Base-by-base conservation (phyloP, 2,888 invertebrate species). In the Lampropteryx suffumata region DNA sequence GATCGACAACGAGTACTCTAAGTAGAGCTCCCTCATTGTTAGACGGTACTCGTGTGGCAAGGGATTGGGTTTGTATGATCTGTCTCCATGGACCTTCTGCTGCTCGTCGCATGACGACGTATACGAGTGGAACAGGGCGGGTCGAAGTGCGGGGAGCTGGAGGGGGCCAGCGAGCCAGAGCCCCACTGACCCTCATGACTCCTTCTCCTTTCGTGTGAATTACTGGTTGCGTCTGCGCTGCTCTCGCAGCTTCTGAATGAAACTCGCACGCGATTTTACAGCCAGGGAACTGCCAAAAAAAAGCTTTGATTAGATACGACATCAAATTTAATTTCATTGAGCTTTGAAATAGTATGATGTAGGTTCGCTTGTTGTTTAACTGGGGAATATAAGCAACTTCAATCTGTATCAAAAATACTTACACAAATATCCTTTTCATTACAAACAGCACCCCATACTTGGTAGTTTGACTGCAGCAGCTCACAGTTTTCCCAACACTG, bases 401-500 rank as follows among this genome's bases (percentile, higher is more conserved):
- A 3, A 21, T 3, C 21, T 21, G 3, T 21, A 8, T 30, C 5
- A 1, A 3, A 28, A 11, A 45, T 46, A 94, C 94, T 94, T 92
- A 94, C 94, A 78, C 94, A 94, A 78, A 94, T 93, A 73, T 93
- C 93, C 71, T 92, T 92, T 67, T 94, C 93, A 65, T 93, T 92
- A 77, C 94, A 94, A 76, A 94, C 93, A 57, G 93, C 92, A 39
- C 94, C 94, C 94, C 94, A 94, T 32, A 94, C 92, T 84, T 93
- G 92, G 79, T 93, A 94, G 83, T 94, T 94, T 35, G 93, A 93
- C 79, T 94, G 94, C 58, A 94, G 91, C 64, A 94, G 90, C 76
- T 94, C 94, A 86, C 94, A 94, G 76, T 94, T 94, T 84, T 94
- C 94, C 94, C 94, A 94, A 78, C 94, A 94, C 94, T 94, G 92